Percentiles rank a stretch among this genome's conserved stretches.
Evolutionary conservation across 2,113 vertebrate species (phyloP).

Genomic region (Grammomys dolichurus): DNA sequence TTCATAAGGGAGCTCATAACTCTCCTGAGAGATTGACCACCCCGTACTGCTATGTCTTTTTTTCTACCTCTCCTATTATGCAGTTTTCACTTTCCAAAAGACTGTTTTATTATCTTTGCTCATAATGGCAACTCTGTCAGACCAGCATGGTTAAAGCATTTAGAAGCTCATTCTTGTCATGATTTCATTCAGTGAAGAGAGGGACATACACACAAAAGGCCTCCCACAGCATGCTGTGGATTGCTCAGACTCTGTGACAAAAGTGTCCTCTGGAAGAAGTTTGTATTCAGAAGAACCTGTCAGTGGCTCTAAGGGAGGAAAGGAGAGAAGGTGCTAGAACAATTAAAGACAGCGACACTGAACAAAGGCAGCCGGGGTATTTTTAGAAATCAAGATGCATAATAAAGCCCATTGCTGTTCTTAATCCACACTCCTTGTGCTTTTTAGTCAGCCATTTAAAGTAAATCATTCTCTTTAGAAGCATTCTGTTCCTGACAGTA

Average conservation of each 20-base stretch:
- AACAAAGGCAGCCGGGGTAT: not conserved
- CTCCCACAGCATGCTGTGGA: not conserved
- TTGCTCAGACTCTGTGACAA: not conserved
- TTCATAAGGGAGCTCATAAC: no score
- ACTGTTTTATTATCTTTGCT: not conserved
- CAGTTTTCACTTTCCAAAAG: not conserved
- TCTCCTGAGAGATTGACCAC: no score
- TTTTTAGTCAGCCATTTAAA: not conserved
- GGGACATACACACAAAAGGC: not conserved
- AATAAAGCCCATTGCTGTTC: not conserved
- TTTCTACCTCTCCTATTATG: not conserved
- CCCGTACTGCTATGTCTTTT: rapidly evolving
- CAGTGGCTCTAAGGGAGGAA: not conserved
- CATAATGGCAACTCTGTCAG: no score
- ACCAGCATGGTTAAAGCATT: not conserved
- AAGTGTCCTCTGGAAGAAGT: not conserved
- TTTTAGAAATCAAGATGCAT: not conserved
- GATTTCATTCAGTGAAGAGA: not conserved
- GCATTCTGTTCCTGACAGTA: no score
- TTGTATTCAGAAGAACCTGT: not conserved
- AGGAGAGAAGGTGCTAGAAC: not conserved
- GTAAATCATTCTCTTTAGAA: not conserved
- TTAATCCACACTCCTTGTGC: not conserved
- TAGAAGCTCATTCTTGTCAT: not conserved
- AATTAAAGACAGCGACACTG: not conserved